phyloP scores from a whole-genome alignment of 2,888 invertebrate genomes.

The Cephus rjabovi region DNA sequence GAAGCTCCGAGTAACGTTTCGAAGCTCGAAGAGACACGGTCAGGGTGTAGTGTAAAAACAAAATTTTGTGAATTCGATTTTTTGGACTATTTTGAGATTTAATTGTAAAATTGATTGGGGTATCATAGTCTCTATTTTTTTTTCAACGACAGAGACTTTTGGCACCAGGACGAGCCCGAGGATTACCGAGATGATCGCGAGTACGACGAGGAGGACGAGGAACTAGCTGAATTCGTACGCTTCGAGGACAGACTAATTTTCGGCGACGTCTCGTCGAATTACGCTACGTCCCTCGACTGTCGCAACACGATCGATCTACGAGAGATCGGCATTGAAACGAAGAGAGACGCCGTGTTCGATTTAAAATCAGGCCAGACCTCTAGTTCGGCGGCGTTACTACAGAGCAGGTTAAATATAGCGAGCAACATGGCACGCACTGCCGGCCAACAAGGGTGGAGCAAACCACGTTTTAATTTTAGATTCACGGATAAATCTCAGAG shows the following conservation, averaged over 20 bases:
- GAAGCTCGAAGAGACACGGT: too few relatives aligned
- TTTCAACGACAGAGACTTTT: constrained; percentile 36
- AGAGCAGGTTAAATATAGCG: constrained; percentile 60
- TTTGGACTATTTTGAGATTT: too few relatives aligned
- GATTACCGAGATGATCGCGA: constrained; percentile 55
- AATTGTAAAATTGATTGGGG: too few relatives aligned
- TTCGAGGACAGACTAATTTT: constrained; percentile 58
- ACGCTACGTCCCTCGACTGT: constrained; percentile 54
- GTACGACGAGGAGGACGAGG: constrained; percentile 47
- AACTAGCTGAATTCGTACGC: constrained; percentile 48
- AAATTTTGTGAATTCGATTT: too few relatives aligned
- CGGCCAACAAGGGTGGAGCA: constrained; percentile 46
- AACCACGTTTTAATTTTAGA: constrained; percentile 64
- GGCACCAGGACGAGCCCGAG: constrained; percentile 51
- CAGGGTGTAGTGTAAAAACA: too few relatives aligned
- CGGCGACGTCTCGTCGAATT: constrained; percentile 53
- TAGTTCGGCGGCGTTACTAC: constrained; percentile 42
- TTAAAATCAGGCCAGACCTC: constrained; percentile 50
- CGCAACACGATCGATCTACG: constrained; percentile 61
- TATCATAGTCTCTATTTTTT: neutral
- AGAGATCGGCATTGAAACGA: constrained; percentile 59
- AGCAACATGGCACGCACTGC: constrained; percentile 39
- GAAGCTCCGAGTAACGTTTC: too few relatives aligned
- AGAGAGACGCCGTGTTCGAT: constrained; percentile 52
- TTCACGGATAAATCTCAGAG: constrained; percentile 64